These are phyloP conservation scores for Meiosimyza decipiens DNA, from an alignment of 2,888 invertebrate species.

Conservation along the genomic window DNA sequence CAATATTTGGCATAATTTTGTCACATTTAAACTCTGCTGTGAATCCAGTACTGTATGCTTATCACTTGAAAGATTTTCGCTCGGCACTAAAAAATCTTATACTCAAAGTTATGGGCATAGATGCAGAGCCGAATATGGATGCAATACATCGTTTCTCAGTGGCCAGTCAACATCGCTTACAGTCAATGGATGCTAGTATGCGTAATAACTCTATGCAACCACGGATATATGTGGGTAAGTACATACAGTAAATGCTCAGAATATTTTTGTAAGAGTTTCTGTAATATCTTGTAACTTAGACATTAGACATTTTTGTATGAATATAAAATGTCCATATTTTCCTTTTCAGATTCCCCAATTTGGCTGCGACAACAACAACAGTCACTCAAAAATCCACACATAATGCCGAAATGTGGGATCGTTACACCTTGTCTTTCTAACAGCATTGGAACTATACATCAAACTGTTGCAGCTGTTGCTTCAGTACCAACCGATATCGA, in stretches of 20 bases:
- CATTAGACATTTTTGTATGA: no score
- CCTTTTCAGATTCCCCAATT: slow-evolving; percentile 70
- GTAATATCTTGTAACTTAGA: no score
- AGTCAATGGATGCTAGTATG: slow-evolving; percentile 70
- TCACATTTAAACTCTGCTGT: slow-evolving; percentile 95
- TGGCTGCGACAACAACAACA: slow-evolving; percentile 70
- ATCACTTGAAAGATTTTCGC: slow-evolving; percentile 88
- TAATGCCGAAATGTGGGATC: slow-evolving; percentile 54
- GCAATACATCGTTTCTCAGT: slow-evolving; percentile 66
- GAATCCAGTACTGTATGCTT: slow-evolving; percentile 92
- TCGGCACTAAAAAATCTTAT: slow-evolving; percentile 81
- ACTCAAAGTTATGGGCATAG: slow-evolving; percentile 71
- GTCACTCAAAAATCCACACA: slow-evolving; percentile 55
- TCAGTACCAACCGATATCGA: slow-evolving; percentile 64
- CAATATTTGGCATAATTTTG: slow-evolving; percentile 87
- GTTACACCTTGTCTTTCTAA: slow-evolving; percentile 58
- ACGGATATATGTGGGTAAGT: slow-evolving; percentile 69
- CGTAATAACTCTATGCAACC: slow-evolving; percentile 67
- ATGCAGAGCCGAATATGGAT: slow-evolving; percentile 69
- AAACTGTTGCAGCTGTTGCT: slow-evolving; percentile 66
- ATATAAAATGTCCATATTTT: not conserved
- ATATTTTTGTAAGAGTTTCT: no score
- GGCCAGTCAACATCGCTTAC: slow-evolving; percentile 65
- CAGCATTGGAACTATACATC: slow-evolving; percentile 62
- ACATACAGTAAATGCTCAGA: not conserved